Evolutionary conservation across 1,140 invertebrate species (phyloP), one percentile per base, ranked within the genome.

Genomic region (Colletes gigas): DNA sequence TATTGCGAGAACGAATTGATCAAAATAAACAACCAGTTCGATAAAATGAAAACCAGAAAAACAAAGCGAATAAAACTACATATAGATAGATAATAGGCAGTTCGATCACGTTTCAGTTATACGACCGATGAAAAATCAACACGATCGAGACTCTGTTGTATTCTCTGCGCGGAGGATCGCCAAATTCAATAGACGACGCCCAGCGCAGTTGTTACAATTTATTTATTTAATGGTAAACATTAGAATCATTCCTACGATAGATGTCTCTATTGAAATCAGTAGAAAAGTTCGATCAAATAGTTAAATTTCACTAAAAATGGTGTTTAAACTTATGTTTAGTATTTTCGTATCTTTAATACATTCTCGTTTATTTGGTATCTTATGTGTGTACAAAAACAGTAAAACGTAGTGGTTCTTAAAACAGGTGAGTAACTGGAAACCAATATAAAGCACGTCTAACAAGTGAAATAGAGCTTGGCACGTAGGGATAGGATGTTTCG

Each of bases 371-470:
- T 30, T 30, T 30, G 30, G 30, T 30, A 30, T 30, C 2, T 30
- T 30, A 30, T 30, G 30, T 30, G 30, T 30, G 30, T 30, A 30
- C 30, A 30, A 30, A 30, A 30, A 30, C 30, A 30, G 30, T 30
- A 30, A 30, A 30, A 30, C 30, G 2, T 44, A 44, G 44, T 44
- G 60, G 62, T 44, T n/a, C 72, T 78, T 86, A 83, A 86, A 86
- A 80, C 66, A 52, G 81, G 77, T 83, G 72, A 86, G 81, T 78
- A 83, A 86, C 72, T 74, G 57, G 72, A 54, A 55, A 30, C 83
- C 75, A 76, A 86, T 86, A 83, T 83, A 80, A 86, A 85, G 44
- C 79, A 79, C 62, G 73, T 54, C 69, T 78, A 83, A n/a, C n/a
- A n/a, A 83, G 76, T 73, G 84, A 87, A 87, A 86, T 86, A 83